Evolutionary conservation across 2,113 vertebrate genomes (phyloP), one percentile per base, ranked within the genome.

Genomic region (Rostratula benghalensis): DNA sequence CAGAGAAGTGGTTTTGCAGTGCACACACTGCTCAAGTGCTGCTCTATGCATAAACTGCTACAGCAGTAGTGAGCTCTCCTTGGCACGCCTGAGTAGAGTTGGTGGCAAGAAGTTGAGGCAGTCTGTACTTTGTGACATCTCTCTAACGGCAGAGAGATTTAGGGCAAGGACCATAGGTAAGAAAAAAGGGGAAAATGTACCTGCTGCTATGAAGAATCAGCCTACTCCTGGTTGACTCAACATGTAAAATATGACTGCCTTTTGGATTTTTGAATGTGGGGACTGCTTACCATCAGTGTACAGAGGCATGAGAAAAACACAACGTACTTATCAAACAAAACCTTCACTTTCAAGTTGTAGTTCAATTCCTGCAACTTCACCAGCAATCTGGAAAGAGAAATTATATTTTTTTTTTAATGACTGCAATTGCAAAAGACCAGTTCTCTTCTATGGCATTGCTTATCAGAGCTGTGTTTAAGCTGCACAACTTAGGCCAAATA

Each of bases 261-360:
- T 39, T 39, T 70, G 35, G 19, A 28, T 51, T 87, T 83, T 73
- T 94, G 43, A 92, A 20, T 3, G 2, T 1, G 6, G 27, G 43
- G 53, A 30, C 33, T 65, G 43, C 30, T 87, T 75, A 50, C 13
- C 14, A 15, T 21, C 60, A 74, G 8, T 0, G 2, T 28, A 84
- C 3, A 48, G 22, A 88, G 28, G 11, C 17, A 60, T 23, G 48
- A 93, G 87, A 95, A 90, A 94, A 96, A 82, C 46, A 60, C 28
- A 71, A 98, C 99, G 39, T 98, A 99, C 99, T 99, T 99, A 78
- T 99, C 99, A 97, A 99, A 99, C 48, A 98, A 76, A 25, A 98
- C 99, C 94, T 99, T 99, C 77, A 99, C 99, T 97, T 99, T 99
- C 83, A 99, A 97, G 68, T 99, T 99, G 96, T 99, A 99, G 97